Base-by-base conservation (phyloP, 1,140 invertebrate species). In the Pogonomyrmex barbatus region DNA sequence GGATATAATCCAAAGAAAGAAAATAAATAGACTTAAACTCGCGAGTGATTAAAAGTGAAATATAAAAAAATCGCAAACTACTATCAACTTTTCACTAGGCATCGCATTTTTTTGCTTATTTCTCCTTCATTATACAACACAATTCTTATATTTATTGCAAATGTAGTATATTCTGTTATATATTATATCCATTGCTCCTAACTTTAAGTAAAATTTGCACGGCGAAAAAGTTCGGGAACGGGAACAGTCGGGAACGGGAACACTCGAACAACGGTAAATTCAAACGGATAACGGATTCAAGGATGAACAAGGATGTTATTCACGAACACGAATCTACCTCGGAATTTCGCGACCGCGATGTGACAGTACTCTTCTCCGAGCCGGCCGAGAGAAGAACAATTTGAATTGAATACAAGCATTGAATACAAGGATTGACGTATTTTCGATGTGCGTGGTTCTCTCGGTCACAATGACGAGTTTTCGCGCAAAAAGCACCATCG, bases 401-500 rank as follows among this genome's bases (percentile, higher is more conserved):
- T 12, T 63, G 14, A 62, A 77, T 30, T 45, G 54, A 24, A 24
- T 39, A 33, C 42, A 47, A 33, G 9, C 8, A 30, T 4, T 2
- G 63, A 68, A 24, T 24, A 24, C 24, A 24, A 33, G 50, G 54
- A 68, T 30, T 17, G 45, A 78, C 33, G 33, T 17, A 45, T 36
- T 47, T 36, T 47, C 10, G 67, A 50, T 60, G 12, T 47, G 73
- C 52, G 39, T 47, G 30, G 39, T 30, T 82, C 50, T 47, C 58
- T 63, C 56, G 42, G 47, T 0, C 9, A 8, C 42, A 52, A 73
- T 14, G 17, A 73, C 67, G 67, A 70, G 67, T 3, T 17, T 12
- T 70, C 42, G 30, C 30, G 12, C 45, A 45, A 75, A 65, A 73
- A 70, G 79, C 68, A 83, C 42, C 68, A 39, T 60, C 54, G 47